phyloP scores from a whole-genome alignment of 2,797 vertebrate genomes.

The Tenualosa ilisha region DNA sequence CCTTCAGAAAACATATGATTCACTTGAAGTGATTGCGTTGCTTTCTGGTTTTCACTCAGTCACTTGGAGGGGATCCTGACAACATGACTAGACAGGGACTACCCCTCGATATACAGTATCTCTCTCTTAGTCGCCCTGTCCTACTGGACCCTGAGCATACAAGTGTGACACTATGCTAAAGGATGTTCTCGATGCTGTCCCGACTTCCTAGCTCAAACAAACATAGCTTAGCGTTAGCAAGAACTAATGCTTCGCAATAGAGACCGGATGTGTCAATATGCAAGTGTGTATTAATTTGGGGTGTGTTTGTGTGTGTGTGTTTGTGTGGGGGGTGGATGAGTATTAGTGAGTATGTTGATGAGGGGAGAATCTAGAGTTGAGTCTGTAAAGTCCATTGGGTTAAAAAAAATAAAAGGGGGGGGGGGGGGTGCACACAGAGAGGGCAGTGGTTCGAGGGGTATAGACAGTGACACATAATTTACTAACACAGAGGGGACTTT shows the following conservation, averaged over 20 bases:
- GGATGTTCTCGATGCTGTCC: not conserved
- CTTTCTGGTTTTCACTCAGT: slow-evolving; percentile 55
- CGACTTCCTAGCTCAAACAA: not conserved
- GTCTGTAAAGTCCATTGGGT: not conserved
- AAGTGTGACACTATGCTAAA: not conserved
- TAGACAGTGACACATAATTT: slow-evolving; percentile 14
- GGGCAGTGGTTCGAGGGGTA: not conserved
- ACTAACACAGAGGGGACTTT: slow-evolving; percentile 12
- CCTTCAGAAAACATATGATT: slow-evolving; percentile 66
- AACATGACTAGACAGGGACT: slow-evolving; percentile 72
- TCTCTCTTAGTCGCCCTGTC: not conserved
- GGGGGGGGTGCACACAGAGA: not conserved
- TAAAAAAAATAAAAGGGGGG: not conserved
- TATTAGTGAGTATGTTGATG: not conserved
- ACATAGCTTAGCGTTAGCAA: not conserved
- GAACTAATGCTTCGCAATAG: not conserved
- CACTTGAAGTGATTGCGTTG: slow-evolving; percentile 57
- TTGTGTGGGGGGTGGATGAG: not conserved
- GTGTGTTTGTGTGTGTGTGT: not conserved
- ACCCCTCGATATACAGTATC: slow-evolving; percentile 52
- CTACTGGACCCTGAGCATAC: not conserved
- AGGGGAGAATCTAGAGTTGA: not conserved
- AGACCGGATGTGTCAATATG: not conserved
- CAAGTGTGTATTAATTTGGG: not conserved
- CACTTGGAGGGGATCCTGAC: slow-evolving; percentile 73